phyloP scores from a whole-genome alignment of 2,888 invertebrate species.

The Hipparchia semele region DNA sequence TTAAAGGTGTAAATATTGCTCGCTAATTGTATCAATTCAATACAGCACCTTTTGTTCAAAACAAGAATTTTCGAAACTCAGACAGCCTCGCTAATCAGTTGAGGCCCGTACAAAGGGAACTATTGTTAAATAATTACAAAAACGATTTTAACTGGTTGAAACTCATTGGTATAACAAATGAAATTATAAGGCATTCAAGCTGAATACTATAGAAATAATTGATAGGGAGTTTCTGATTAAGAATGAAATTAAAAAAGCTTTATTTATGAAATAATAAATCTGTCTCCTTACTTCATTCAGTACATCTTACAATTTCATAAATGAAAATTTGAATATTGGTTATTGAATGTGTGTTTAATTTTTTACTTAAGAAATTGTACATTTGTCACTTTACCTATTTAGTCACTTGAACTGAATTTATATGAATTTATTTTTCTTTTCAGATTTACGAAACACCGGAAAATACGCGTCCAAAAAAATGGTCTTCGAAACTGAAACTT shows the following conservation, averaged over 20 bases:
- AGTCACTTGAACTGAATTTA: background rate
- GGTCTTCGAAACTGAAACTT: slow-evolving; percentile 88
- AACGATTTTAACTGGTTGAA: slow-evolving; percentile 45
- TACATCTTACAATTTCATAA: background rate
- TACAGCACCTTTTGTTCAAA: slow-evolving; percentile 35
- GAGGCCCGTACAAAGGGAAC: slow-evolving; percentile 43
- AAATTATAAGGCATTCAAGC: slow-evolving; percentile 23
- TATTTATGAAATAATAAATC: background rate
- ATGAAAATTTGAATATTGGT: too few species aligned
- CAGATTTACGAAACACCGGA: slow-evolving; percentile 81
- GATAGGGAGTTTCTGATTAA: background rate
- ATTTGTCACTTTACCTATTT: background rate
- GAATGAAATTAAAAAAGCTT: slow-evolving; percentile 7
- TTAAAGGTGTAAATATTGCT: slow-evolving; percentile 36
- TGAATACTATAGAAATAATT: slow-evolving; percentile 19
- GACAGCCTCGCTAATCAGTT: slow-evolving; percentile 45
- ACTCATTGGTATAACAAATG: slow-evolving; percentile 37
- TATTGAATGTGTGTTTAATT: background rate
- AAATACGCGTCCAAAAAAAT: slow-evolving; percentile 85
- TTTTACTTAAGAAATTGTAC: background rate
- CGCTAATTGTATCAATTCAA: slow-evolving; percentile 36
- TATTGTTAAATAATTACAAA: slow-evolving; percentile 44
- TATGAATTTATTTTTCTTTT: slow-evolving; percentile 48
- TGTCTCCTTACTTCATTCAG: background rate
- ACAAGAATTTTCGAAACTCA: slow-evolving; percentile 46